Percentiles rank a stretch among this genome's conserved stretches.
Evolutionary conservation across 2,888 invertebrate species (phyloP).

Genomic region (Dyspetes luteomarginatus): DNA sequence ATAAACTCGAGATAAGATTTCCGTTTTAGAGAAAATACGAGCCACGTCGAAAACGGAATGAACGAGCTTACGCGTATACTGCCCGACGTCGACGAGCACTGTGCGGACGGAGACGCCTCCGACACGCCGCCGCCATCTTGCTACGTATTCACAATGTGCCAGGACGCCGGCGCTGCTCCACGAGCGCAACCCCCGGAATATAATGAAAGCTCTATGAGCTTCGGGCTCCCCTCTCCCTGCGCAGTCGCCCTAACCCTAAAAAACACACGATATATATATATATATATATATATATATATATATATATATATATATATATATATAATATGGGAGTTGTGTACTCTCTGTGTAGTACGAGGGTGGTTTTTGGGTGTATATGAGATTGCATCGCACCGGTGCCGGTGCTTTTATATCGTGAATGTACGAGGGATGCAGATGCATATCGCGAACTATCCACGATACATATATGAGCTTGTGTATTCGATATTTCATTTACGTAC

Average conservation of each 20-base stretch:
- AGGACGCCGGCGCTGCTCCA: conserved; percentile 77
- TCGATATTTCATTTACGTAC: conserved; percentile 21
- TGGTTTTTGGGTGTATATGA: conserved; percentile 4
- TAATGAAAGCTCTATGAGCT: conserved; percentile 35
- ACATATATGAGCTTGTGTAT: background rate
- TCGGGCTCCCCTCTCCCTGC: conserved; percentile 20
- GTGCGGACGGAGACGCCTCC: conserved; percentile 83
- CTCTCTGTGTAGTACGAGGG: conserved; percentile 1
- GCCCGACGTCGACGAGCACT: conserved; percentile 81
- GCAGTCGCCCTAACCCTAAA: conserved; percentile 41
- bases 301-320: background rate
- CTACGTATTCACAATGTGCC: conserved; percentile 74
- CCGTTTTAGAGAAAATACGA: background rate
- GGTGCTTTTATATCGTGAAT: conserved; percentile 27
- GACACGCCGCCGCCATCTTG: conserved; percentile 82
- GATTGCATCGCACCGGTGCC: conserved; percentile 44
- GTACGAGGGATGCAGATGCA: background rate
- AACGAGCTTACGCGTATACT: conserved; percentile 79
- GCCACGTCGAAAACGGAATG: background rate
- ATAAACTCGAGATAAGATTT: too few relatives aligned
- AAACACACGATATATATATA: background rate
- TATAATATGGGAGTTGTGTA: too few relatives aligned
- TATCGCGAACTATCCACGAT: conserved; percentile 1
- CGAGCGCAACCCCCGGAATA: conserved; percentile 52
- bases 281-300: background rate